Evolutionary conservation across 2,888 invertebrate species (phyloP).

Genomic region (Cephus nigrinus): DNA sequence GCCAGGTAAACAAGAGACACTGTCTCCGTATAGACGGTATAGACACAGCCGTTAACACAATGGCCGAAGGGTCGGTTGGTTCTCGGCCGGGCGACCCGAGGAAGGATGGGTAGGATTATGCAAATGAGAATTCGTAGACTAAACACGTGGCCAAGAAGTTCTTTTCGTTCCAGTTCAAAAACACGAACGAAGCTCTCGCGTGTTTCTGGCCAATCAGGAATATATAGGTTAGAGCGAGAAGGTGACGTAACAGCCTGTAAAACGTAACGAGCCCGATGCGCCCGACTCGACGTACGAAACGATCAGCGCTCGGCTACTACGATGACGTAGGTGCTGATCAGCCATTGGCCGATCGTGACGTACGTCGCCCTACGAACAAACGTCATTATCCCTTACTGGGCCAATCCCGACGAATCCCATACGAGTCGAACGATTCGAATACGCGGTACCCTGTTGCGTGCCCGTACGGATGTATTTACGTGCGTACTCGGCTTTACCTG

Average conservation of each 20-base stretch:
- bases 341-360: too few relatives aligned
- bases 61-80: background rate
- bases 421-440: background rate
- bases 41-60: slow-evolving; percentile 5
- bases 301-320: background rate
- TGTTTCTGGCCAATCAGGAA: background rate
- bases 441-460: background rate
- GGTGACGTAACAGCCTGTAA: background rate
- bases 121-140: slow-evolving; percentile 13
- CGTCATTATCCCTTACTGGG: background rate
- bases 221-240: background rate
- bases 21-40: background rate
- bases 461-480: background rate
- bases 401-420: background rate
- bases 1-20: background rate
- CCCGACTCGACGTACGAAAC: background rate
- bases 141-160: slow-evolving; percentile 4
- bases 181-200: slow-evolving; percentile 7
- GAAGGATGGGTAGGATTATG: slow-evolving; percentile 12
- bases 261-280: background rate
- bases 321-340: too few relatives aligned
- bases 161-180: background rate
- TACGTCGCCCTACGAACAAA: background rate
- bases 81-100: background rate
- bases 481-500: background rate